phyloP scores from a whole-genome alignment of 1,140 invertebrate genomes.

The Pristionchus pacificus region DNA sequence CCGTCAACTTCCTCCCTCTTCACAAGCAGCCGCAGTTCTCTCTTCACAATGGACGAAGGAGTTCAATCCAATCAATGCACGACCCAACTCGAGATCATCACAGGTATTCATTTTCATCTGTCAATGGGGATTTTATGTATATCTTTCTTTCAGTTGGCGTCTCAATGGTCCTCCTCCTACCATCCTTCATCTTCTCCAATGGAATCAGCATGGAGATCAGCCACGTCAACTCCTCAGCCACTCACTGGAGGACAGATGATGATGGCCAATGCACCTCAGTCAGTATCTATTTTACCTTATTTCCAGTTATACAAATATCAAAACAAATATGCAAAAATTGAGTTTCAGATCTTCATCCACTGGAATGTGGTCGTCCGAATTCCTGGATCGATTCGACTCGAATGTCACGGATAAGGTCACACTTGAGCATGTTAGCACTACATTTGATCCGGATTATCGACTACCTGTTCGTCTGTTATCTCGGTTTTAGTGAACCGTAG shows the following conservation, averaged over 20 bases:
- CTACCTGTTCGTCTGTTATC: slow-evolving; percentile 2
- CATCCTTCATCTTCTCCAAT: not conserved
- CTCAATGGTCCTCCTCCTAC: slow-evolving; percentile 19
- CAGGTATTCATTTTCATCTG: not conserved
- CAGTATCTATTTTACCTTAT: not conserved
- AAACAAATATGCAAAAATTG: too few species aligned
- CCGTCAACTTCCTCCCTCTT: not conserved
- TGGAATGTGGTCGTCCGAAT: slow-evolving; percentile 30
- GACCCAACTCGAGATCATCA: slow-evolving; percentile 10
- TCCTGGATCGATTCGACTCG: slow-evolving; percentile 21
- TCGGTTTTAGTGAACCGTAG: not conserved
- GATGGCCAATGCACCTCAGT: not conserved
- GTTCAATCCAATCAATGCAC: slow-evolving; percentile 12
- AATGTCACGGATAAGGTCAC: not conserved
- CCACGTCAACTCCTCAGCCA: not conserved
- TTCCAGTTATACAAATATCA: too few species aligned
- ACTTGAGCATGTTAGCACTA: not conserved
- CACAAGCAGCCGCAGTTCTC: not conserved
- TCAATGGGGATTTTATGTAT: not conserved
- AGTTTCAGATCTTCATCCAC: slow-evolving; percentile 2
- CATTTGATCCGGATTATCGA: not conserved
- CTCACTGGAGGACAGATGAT: not conserved
- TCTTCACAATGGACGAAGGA: not conserved
- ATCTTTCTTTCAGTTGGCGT: slow-evolving; percentile 12
- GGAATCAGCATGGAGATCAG: slow-evolving; percentile 17